These are phyloP conservation scores for Pemphredon lugubris DNA, from an alignment of 2,888 invertebrate species.

Conservation along the genomic window DNA sequence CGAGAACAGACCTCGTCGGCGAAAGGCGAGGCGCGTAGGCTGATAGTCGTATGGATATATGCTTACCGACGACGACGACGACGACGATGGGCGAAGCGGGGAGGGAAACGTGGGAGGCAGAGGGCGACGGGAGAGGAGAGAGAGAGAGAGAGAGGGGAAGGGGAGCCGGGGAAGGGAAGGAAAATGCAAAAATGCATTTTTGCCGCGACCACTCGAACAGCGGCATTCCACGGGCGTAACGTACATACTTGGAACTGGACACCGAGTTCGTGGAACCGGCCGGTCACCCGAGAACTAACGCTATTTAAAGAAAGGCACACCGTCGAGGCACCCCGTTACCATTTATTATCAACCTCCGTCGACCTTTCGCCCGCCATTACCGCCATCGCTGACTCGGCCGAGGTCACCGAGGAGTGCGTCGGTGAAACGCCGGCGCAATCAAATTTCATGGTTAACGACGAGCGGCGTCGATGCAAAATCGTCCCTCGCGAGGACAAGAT, in stretches of 20 bases:
- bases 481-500: too few relatives aligned
- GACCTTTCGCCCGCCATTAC: slow-evolving; percentile 58
- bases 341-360: slow-evolving; percentile 65
- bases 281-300: slow-evolving; percentile 69
- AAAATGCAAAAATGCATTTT: slow-evolving; percentile 56
- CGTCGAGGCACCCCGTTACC: slow-evolving; percentile 52
- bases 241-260: slow-evolving; percentile 70
- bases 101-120: background rate
- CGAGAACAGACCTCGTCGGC: slow-evolving; percentile 48
- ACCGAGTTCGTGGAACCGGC: slow-evolving; percentile 70
- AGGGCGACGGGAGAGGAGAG: background rate
- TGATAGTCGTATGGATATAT: slow-evolving; percentile 24
- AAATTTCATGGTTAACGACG: slow-evolving; percentile 10
- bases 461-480: background rate
- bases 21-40: slow-evolving; percentile 60
- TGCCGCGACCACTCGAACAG: slow-evolving; percentile 42
- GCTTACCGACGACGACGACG: background rate
- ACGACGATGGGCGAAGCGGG: background rate
- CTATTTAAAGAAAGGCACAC: slow-evolving; percentile 69
- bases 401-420: slow-evolving; percentile 10
- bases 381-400: slow-evolving; percentile 26
- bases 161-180: slow-evolving; percentile 1
- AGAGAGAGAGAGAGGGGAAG: slow-evolving; percentile 8
- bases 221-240: slow-evolving; percentile 66
- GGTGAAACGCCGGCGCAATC: slow-evolving; percentile 16